phyloP scores from a whole-genome alignment of 2,888 invertebrate genomes.

The Idaea biselata region DNA sequence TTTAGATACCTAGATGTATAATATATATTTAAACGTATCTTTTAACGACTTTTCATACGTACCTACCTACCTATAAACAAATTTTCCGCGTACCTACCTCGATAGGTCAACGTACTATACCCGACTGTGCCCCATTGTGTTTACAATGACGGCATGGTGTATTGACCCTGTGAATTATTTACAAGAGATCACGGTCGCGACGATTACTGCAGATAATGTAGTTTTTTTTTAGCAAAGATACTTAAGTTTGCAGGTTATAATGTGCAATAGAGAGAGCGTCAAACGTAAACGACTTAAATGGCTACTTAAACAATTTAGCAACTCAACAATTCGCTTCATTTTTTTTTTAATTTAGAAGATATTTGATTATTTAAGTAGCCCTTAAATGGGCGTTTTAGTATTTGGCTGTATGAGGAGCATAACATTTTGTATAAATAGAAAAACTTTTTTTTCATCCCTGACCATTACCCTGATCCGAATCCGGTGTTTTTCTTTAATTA shows the following conservation, averaged over 20 bases:
- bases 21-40: neutral
- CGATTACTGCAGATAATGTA: conserved; percentile 5
- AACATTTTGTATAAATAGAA: no score
- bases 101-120: conserved; percentile 24
- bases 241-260: neutral
- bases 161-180: conserved; percentile 17
- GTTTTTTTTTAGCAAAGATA: conserved; percentile 1
- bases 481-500: no score
- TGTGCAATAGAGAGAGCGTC: neutral
- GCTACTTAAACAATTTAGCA: no score
- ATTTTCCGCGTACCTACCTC: conserved; percentile 25
- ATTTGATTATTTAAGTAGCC: no score
- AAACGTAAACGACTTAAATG: neutral
- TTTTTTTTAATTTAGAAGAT: no score
- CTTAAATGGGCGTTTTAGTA: no score
- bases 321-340: no score
- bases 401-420: no score
- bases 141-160: conserved; percentile 17
- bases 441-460: no score
- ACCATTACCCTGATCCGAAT: no score
- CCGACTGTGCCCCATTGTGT: conserved; percentile 23
- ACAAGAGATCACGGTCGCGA: conserved; percentile 15
- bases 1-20: neutral
- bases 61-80: conserved; percentile 10
- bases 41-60: conserved; percentile 20